Evolutionary conservation across 2,797 vertebrate genomes (phyloP).

Genomic region (Galaxias olidus): DNA sequence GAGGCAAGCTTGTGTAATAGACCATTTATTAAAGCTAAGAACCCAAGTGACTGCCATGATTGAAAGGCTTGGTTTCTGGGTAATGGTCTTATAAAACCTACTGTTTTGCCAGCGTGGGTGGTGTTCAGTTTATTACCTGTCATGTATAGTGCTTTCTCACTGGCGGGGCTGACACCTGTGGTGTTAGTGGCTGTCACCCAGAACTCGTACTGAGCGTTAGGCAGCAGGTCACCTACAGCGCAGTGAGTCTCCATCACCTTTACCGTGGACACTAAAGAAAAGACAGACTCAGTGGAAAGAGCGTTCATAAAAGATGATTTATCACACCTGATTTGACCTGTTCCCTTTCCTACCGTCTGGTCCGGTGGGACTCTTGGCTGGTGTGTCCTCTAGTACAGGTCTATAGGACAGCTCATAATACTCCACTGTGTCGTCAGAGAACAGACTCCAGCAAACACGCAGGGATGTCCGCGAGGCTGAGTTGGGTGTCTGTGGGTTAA

Average conservation of each 20-base stretch:
- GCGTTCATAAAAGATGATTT: background rate
- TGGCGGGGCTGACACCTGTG: slow-evolving; percentile 86
- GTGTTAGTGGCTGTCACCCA: slow-evolving; percentile 92
- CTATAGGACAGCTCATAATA: slow-evolving; percentile 86
- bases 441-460: slow-evolving; percentile 91
- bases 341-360: slow-evolving; percentile 67
- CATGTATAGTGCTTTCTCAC: slow-evolving; percentile 90
- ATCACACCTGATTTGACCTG: slow-evolving; percentile 3
- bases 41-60: too few relatives aligned
- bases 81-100: background rate
- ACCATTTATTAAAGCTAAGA: too few relatives aligned
- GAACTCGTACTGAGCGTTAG: slow-evolving; percentile 93
- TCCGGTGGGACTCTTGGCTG: slow-evolving; percentile 52
- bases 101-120: background rate
- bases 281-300: slow-evolving; percentile 12
- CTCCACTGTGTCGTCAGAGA: slow-evolving; percentile 92
- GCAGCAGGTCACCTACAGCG: slow-evolving; percentile 82
- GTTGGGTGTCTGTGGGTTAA: slow-evolving; percentile 88
- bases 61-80: too few relatives aligned
- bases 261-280: slow-evolving; percentile 73
- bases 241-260: slow-evolving; percentile 92
- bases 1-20: too few relatives aligned
- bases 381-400: slow-evolving; percentile 74
- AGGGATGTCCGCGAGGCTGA: slow-evolving; percentile 86
- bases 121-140: slow-evolving; percentile 79